Base-by-base conservation (phyloP, 1,140 invertebrate genomes). In the Oncopeltus fasciatus region DNA sequence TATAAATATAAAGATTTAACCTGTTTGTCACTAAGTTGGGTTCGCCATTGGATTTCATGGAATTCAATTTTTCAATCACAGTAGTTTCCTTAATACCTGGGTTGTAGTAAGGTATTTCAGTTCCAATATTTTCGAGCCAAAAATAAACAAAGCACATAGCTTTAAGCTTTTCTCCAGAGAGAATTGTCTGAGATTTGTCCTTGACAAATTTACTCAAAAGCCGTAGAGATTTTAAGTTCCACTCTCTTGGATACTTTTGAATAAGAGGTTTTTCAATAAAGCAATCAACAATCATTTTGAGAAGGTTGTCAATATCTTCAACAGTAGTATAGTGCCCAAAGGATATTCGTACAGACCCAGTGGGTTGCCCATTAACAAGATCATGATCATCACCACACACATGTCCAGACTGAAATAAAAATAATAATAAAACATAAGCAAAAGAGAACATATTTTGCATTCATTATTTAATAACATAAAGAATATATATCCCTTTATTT, bases 361-460 rank as follows among this genome's bases (percentile, higher is more conserved):
- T 95, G 2, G 95, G 94, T 68, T 75, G 76, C 1, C 89, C 92
- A 73, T 94, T 80, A n/a, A 97, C 78, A 27, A 97, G 73, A 76
- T 98, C 95, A 59, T 80, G 78, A 61, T 86, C 80, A 72, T 97
- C 94, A 0, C 94, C 92, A 77, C 95, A 98, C 31, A 88, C 82
- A 73, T 96, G 95, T 8, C 94, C 94, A 33, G 84, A 81, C 83
- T 86, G 67, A 59, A 76, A 74, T 64, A 18, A 59, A 63, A 64
- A 44, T 27, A 26, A 53, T 3, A 53, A 53, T 21, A 47, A 11
- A 47, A 16, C 14, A 38, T 38, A 8, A 38, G 14, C 14, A 8
- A 38, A 38, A 38, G 5, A 38, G 31, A 38, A 8, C 31, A 38
- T n/a, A n/a, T n/a, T n/a, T n/a, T n/a, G n/a, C n/a, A n/a, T n/a